Evolutionary conservation across 2,888 invertebrate genomes (phyloP).

Genomic region (Archaeoteleia sp.): DNA sequence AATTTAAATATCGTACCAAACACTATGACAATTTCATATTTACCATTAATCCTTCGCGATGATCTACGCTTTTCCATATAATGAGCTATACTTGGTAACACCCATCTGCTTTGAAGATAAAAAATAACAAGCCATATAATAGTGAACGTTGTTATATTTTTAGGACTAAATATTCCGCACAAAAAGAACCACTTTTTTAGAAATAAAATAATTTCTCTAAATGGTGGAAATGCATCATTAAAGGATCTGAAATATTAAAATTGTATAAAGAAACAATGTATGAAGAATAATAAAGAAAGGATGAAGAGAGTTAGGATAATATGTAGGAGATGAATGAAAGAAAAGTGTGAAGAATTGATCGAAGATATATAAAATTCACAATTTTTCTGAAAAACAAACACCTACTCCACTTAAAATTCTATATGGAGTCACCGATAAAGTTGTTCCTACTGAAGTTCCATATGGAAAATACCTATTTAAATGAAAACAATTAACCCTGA

Average conservation of each 20-base stretch:
- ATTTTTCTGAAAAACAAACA: slow-evolving; percentile 3
- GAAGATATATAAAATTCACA: slow-evolving; percentile 7
- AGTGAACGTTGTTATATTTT: slow-evolving; percentile 76
- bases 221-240: slow-evolving; percentile 71
- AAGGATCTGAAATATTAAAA: slow-evolving; percentile 69
- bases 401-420: no score
- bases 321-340: no score
- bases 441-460: no score
- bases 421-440: no score
- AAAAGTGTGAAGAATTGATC: no score
- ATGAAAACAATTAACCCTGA: no score
- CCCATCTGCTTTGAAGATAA: slow-evolving; percentile 76
- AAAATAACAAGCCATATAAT: slow-evolving; percentile 78
- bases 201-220: slow-evolving; percentile 77
- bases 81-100: slow-evolving; percentile 73
- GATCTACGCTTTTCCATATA: slow-evolving; percentile 45
- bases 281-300: no score
- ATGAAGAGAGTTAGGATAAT: no score
- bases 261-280: no score
- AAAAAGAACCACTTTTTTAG: slow-evolving; percentile 78
- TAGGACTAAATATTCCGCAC: slow-evolving; percentile 65
- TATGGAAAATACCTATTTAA: no score
- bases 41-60: slow-evolving; percentile 2
- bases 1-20: no score
- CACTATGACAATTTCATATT: neutral